These are phyloP conservation scores for Magallana nippona DNA, from an alignment of 2,888 invertebrate genomes.

Conservation along the genomic window DNA sequence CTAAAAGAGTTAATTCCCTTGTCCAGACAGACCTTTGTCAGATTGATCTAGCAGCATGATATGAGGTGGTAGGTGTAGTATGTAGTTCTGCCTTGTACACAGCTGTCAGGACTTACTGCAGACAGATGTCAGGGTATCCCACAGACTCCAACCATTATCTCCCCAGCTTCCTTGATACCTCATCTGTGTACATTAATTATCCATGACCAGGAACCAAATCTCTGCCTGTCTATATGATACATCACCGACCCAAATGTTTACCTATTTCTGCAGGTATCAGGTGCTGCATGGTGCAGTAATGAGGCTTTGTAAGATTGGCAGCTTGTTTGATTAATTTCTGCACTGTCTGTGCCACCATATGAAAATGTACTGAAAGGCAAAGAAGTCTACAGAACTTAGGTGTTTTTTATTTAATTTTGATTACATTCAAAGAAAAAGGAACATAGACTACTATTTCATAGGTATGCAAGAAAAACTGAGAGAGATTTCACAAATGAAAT, in stretches of 20 bases:
- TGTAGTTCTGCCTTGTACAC: not conserved
- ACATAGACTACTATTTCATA: not conserved
- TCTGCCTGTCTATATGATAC: not conserved
- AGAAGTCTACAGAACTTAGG: not conserved
- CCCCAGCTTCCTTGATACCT: conserved; percentile 18
- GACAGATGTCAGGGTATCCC: not conserved
- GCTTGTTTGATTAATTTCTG: not conserved
- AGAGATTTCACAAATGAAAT: not conserved
- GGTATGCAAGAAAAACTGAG: not conserved
- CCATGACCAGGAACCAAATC: conserved; percentile 10
- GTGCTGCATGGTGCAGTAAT: not conserved
- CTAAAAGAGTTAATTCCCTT: no score
- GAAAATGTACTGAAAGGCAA: not conserved
- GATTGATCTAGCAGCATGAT: not conserved
- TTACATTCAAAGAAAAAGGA: no score
- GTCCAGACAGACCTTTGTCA: no score
- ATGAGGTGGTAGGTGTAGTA: not conserved
- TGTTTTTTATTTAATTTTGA: not conserved
- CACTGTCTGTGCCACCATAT: not conserved
- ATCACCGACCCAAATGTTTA: conserved; percentile 7
- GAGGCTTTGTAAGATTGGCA: not conserved
- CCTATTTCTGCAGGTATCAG: not conserved
- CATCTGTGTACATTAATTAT: conserved; percentile 30
- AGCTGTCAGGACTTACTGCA: not conserved
- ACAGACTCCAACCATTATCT: not conserved